A percentile compares a stretch with the other conserved stretches of the same genome.
These are phyloP conservation scores for Dermatemys mawii DNA, from an alignment of 2,113 vertebrate species.

Conservation along the genomic window DNA sequence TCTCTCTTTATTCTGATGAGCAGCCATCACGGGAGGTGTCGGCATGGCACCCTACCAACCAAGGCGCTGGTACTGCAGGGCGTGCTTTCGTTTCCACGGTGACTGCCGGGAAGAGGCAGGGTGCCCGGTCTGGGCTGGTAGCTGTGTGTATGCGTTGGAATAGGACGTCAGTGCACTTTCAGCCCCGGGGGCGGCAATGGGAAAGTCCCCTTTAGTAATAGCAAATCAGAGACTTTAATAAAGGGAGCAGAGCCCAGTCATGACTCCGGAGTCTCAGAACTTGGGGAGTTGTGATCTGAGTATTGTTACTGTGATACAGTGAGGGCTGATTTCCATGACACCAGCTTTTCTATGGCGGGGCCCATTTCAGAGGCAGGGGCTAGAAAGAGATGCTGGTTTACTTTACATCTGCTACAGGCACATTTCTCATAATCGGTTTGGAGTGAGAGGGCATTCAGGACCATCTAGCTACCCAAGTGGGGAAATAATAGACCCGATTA, in stretches of 20 bases:
- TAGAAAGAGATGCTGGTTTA: accelerated
- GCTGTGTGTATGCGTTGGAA: conserved; percentile 32
- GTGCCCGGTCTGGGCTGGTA: background rate
- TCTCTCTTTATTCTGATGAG: background rate
- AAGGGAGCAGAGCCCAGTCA: background rate
- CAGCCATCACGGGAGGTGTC: accelerated
- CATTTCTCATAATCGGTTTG: background rate
- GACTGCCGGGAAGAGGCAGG: background rate
- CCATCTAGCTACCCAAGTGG: background rate
- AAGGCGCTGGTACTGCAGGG: background rate
- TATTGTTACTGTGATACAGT: conserved; percentile 22
- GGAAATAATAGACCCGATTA: background rate
- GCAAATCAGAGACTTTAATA: conserved; percentile 39
- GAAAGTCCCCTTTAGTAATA: conserved; percentile 66
- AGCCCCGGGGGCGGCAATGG: background rate
- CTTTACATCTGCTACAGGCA: accelerated
- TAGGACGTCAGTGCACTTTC: conserved; percentile 49
- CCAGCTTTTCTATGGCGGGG: background rate
- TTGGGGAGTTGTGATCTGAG: background rate
- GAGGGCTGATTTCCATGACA: conserved; percentile 49
- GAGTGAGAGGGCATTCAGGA: no score
- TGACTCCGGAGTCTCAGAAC: background rate
- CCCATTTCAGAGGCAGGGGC: accelerated
- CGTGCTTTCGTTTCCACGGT: background rate
- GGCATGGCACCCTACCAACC: accelerated